phyloP scores from a whole-genome alignment of 2,888 invertebrate species.

The Rhodophaea formosa region DNA sequence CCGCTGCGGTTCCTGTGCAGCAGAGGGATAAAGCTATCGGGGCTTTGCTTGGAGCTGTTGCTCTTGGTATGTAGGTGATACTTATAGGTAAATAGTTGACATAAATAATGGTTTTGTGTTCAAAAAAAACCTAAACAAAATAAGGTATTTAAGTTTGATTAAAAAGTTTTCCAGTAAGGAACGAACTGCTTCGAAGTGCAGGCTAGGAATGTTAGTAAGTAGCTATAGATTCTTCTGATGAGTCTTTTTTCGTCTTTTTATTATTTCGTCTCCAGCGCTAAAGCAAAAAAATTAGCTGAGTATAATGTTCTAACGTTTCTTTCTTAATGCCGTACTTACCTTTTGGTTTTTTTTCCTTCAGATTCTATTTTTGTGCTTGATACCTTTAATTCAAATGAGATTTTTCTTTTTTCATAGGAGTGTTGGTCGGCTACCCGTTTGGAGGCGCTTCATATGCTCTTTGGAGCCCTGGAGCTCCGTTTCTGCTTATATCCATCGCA shows the following conservation, averaged over 20 bases:
- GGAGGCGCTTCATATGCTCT: constrained; percentile 60
- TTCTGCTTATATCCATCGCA: constrained; percentile 54
- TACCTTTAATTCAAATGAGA: background rate
- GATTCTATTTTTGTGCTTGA: background rate
- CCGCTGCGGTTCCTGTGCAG: constrained; percentile 42
- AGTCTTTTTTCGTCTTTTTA: no score
- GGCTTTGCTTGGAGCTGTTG: constrained; percentile 65
- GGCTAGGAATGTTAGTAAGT: no score
- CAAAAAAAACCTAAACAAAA: no score
- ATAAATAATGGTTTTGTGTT: no score
- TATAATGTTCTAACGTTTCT: no score
- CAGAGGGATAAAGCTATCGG: constrained; percentile 46
- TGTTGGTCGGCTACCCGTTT: constrained; percentile 70
- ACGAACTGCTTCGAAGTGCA: no score
- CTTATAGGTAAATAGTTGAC: background rate
- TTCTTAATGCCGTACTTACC: no score
- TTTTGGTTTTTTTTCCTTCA: background rate
- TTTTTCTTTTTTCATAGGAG: constrained; percentile 44
- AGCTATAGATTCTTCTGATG: no score
- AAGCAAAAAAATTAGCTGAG: no score
- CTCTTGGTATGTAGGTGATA: constrained; percentile 46
- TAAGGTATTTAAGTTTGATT: no score
- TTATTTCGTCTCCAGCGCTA: no score
- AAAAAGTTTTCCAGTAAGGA: no score
- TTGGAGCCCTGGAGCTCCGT: constrained; percentile 61